Percentiles rank a stretch among this genome's conserved stretches.
phyloP scores from a whole-genome alignment of 1,140 invertebrate genomes.

The Drosophila mojavensis region DNA sequence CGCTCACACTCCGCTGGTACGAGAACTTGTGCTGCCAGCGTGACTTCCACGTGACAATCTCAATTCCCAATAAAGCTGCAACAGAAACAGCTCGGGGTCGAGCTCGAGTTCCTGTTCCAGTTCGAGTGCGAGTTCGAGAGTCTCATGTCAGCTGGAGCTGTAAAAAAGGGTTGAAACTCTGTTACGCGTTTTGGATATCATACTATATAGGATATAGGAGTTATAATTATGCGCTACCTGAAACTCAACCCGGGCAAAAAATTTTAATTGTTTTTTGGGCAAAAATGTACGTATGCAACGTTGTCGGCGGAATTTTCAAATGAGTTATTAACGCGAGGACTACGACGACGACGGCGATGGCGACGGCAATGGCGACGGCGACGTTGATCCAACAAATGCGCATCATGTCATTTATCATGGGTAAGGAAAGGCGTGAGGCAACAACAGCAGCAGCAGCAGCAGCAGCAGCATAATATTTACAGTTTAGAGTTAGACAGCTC shows the following conservation, averaged over 20 bases:
- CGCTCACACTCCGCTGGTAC: slow-evolving; percentile 3
- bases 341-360: slow-evolving; percentile 16
- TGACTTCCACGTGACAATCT: slow-evolving; percentile 21
- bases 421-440: slow-evolving; percentile 48
- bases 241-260: slow-evolving; percentile 51
- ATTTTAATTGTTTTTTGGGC: slow-evolving; percentile 75
- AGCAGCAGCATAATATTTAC: slow-evolving; percentile 11
- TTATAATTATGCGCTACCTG: slow-evolving; percentile 53
- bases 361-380: slow-evolving; percentile 27
- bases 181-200: slow-evolving; percentile 20
- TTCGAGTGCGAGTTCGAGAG: too few species aligned
- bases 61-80: slow-evolving; percentile 31
- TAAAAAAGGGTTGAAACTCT: slow-evolving; percentile 45
- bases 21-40: slow-evolving; percentile 20
- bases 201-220: slow-evolving; percentile 37
- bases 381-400: slow-evolving; percentile 63
- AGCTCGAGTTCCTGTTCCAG: too few species aligned
- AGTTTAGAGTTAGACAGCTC: slow-evolving; percentile 50
- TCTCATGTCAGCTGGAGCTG: slow-evolving; percentile 3
- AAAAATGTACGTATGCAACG: slow-evolving; percentile 53
- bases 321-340: slow-evolving; percentile 82
- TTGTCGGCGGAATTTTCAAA: slow-evolving; percentile 77
- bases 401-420: slow-evolving; percentile 81
- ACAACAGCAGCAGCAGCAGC: slow-evolving; percentile 7
- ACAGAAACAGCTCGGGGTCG: slow-evolving; percentile 3